A percentile compares a stretch with the other conserved stretches of the same genome.
Conservation (phyloP, 2,113 vertebrate genomes). For the Siniperca knerii region DNA sequence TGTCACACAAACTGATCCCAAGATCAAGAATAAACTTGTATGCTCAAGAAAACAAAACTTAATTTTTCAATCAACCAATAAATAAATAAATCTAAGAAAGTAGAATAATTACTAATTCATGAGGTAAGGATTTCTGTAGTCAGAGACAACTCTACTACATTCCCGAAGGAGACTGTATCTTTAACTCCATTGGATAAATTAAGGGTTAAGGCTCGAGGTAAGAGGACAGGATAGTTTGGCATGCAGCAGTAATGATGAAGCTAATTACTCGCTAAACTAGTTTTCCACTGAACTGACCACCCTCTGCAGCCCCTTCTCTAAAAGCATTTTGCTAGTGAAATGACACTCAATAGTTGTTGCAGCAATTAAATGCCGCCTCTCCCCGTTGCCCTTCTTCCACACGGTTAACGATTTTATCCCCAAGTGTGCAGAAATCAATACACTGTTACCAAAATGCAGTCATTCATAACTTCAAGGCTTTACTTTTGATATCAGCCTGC, state of each 20-base stretch:
- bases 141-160: neutral
- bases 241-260: slow-evolving; percentile 47
- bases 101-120: neutral
- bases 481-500: neutral
- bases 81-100: neutral
- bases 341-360: slow-evolving; percentile 51
- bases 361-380: slow-evolving; percentile 53
- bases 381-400: slow-evolving; percentile 39
- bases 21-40: neutral
- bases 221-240: slow-evolving; percentile 3
- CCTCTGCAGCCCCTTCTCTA: slow-evolving; percentile 15
- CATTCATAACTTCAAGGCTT: slow-evolving; percentile 7
- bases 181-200: neutral
- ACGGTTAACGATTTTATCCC: slow-evolving; percentile 52
- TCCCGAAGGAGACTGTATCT: neutral
- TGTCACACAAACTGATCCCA: neutral
- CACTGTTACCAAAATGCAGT: neutral
- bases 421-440: slow-evolving; percentile 48
- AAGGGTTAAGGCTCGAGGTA: neutral
- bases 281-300: slow-evolving; percentile 56
- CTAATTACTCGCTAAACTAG: slow-evolving; percentile 57
- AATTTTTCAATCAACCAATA: neutral
- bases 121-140: neutral
- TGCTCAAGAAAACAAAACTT: neutral
- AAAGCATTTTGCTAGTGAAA: slow-evolving; percentile 35